Evolutionary conservation across 2,888 invertebrate species (phyloP), one percentile per base, ranked within the genome.

Genomic region (Odontothrips loti): DNA sequence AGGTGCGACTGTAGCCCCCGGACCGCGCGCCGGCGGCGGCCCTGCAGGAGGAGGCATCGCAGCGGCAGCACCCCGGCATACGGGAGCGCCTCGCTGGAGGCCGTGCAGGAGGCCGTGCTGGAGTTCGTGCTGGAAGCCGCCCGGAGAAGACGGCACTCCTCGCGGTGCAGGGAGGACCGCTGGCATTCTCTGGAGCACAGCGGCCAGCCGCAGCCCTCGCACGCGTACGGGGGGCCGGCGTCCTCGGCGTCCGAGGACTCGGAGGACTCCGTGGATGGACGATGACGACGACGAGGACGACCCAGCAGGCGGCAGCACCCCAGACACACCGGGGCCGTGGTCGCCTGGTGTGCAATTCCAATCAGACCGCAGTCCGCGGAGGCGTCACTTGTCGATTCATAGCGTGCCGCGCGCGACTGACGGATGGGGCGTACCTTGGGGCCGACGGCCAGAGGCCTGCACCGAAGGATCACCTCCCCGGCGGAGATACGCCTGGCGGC

Each of bases 401-500:
- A 51, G 51, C 51, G 2, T 1, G 51, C 6, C 20, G 20, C 58
- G 51, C 51, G 12, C 15, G 51, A 51, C 12, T 51, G 34, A 43
- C 34, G 34, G 34, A 43, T 2, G 6, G 3, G 34, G 34, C 34
- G n/a, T 27, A 27, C 68, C 68, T 75, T 75, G 27, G 68, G 68
- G 11, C 68, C 68, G 11, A 27, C 27, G 23, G 23, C 68, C 27
- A 75, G 27, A 10, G 68, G 68, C 27, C 27, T 12, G 68, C 68
- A 75, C 68, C 68, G 27, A 10, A 75, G 68, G 68, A 75, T 27
- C 23, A 75, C 68, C 23, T 75, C 68, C 68, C 68, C 68, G 68
- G 68, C 68, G 68, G 11, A 12, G 68, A 75, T 75, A 27, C 2
- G 11, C 10, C 68, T 23, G 23, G 27, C 27, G 68, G 68, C 68